phyloP scores from a whole-genome alignment of 2,113 vertebrate genomes.

The Mustelus asterias region DNA sequence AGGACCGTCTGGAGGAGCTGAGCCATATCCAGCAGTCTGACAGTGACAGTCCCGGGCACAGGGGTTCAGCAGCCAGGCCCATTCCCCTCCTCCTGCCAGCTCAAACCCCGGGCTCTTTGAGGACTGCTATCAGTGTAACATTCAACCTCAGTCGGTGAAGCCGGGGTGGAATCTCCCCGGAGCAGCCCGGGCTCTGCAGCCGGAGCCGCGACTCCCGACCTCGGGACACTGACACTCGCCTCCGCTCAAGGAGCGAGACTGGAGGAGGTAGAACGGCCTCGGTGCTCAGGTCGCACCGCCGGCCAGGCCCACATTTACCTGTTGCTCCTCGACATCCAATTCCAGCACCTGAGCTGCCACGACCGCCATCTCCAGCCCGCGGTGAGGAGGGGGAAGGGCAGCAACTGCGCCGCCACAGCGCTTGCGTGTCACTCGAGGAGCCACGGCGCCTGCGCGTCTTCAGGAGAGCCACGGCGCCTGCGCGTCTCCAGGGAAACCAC shows the following conservation, averaged over 20 bases:
- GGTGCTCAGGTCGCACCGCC: no score
- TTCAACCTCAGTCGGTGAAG: neutral
- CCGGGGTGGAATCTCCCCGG: no score
- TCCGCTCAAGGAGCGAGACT: no score
- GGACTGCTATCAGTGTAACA: neutral
- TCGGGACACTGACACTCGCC: neutral
- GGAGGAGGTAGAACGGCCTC: neutral
- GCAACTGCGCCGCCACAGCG: neutral
- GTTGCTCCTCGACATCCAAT: neutral
- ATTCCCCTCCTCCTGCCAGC: neutral
- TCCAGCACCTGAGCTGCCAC: neutral
- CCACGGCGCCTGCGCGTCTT: neutral
- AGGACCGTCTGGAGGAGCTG: neutral
- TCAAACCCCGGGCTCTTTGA: neutral
- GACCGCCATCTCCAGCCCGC: neutral
- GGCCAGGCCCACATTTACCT: slow-evolving; percentile 33
- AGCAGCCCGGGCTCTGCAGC: no score
- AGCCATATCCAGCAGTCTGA: neutral
- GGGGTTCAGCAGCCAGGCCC: no score
- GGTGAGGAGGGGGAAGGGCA: fast-evolving
- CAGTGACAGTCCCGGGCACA: neutral
- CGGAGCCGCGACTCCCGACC: neutral
- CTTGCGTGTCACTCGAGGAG: neutral
- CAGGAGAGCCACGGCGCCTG: neutral
- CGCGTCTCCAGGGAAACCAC: neutral